Conservation (phyloP, 2,888 invertebrate genomes). For the Drosophila differens region DNA sequence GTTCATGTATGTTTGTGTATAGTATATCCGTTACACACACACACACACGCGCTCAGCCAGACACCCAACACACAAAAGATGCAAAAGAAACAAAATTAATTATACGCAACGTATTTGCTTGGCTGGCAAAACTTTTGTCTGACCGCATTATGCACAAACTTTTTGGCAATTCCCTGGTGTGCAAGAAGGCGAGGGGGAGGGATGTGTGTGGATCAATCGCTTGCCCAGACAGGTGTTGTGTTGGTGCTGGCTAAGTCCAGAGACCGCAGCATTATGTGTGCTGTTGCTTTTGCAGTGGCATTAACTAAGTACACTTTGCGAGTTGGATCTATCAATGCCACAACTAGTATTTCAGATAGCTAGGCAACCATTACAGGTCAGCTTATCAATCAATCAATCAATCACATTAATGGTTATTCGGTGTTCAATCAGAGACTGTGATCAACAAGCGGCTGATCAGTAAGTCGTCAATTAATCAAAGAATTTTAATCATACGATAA, state of each 20-base stretch:
- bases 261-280: slow-evolving; percentile 19
- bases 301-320: slow-evolving; percentile 15
- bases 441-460: slow-evolving; percentile 10
- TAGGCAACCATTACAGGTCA: slow-evolving; percentile 11
- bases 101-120: slow-evolving; percentile 50
- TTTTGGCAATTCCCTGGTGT: slow-evolving; percentile 21
- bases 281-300: slow-evolving; percentile 13
- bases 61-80: slow-evolving; percentile 4
- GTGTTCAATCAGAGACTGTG: background rate
- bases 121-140: slow-evolving; percentile 49
- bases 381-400: slow-evolving; percentile 22
- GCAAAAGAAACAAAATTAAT: slow-evolving; percentile 60
- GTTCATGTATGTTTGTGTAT: slow-evolving; percentile 5
- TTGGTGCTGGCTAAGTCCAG: slow-evolving; percentile 1
- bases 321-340: background rate
- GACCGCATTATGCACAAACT: slow-evolving; percentile 64
- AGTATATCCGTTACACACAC: slow-evolving; percentile 1
- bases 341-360: background rate
- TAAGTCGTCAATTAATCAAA: background rate
- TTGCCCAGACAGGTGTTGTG: slow-evolving; percentile 25
- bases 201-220: background rate
- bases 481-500: background rate
- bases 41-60: background rate
- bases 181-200: background rate
- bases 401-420: background rate